phyloP scores from a whole-genome alignment of 2,797 vertebrate species.

The Otolemur crassicaudatus region DNA sequence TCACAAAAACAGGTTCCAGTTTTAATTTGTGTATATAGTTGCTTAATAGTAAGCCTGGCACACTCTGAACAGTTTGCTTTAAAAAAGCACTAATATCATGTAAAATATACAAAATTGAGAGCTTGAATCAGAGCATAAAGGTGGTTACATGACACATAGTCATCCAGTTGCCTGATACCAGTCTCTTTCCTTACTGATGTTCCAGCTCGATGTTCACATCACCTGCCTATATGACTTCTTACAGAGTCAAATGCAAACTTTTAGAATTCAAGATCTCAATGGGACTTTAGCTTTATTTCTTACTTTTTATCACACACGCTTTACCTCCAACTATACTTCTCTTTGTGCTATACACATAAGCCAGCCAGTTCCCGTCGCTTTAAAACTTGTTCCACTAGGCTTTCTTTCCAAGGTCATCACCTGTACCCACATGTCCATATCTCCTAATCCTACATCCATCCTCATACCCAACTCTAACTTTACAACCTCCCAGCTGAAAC shows the following conservation, averaged over 20 bases:
- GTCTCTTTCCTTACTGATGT: background rate
- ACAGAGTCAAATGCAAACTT: background rate
- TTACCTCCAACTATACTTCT: background rate
- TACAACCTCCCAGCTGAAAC: background rate
- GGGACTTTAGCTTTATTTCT: background rate
- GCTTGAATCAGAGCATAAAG: background rate
- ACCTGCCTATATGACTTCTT: background rate
- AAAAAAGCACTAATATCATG: background rate
- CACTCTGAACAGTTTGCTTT: background rate
- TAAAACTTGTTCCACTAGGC: background rate
- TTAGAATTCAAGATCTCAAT: background rate
- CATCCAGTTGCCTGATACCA: background rate
- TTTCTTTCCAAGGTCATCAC: background rate
- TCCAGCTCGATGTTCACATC: background rate
- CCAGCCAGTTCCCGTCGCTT: background rate
- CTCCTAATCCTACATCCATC: background rate
- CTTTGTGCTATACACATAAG: background rate
- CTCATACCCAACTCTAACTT: background rate
- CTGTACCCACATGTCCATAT: background rate
- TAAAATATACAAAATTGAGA: background rate
- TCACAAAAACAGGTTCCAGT: background rate
- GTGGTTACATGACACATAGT: background rate
- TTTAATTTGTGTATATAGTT: background rate
- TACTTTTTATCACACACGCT: background rate
- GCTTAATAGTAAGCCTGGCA: background rate